phyloP scores from a whole-genome alignment of 23 tunicate species.

The Oikopleura dioica region DNA sequence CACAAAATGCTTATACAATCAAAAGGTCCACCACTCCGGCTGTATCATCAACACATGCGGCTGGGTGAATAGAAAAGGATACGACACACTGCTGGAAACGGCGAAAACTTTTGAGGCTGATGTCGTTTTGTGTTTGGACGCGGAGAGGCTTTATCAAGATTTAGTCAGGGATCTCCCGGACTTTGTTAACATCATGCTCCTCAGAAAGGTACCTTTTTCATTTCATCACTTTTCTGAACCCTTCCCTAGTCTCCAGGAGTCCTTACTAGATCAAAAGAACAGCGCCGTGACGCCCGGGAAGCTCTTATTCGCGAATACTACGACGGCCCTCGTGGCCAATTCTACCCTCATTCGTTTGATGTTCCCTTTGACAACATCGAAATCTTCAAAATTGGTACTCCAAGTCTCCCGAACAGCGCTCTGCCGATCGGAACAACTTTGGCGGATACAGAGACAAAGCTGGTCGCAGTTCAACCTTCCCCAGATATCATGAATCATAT shows the following conservation, averaged over 20 bases:
- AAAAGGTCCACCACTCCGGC: conserved; percentile 36
- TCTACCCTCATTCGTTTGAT: conserved; percentile 63
- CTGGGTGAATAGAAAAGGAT: conserved; percentile 88
- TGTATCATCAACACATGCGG: conserved; percentile 75
- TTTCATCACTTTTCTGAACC: not conserved
- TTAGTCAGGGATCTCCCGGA: conserved; percentile 54
- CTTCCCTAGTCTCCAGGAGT: conserved; percentile 27
- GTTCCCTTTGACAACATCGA: conserved; percentile 33
- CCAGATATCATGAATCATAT: conserved; percentile 49
- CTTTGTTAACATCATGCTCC: conserved; percentile 52
- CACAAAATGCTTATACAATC: conserved; percentile 50
- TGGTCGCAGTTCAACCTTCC: conserved; percentile 46
- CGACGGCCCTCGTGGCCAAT: conserved; percentile 52
- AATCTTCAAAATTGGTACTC: conserved; percentile 65
- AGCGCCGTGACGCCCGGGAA: conserved; percentile 47
- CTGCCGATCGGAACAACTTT: conserved; percentile 32
- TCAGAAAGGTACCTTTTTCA: conserved; percentile 41
- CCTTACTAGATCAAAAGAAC: conserved; percentile 37
- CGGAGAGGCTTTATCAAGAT: conserved; percentile 62
- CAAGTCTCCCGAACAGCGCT: conserved; percentile 53
- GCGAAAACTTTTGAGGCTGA: conserved; percentile 68
- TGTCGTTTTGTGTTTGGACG: conserved; percentile 54
- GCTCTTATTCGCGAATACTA: conserved; percentile 42
- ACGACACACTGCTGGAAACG: conserved; percentile 34
- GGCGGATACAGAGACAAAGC: conserved; percentile 66